Percentiles rank a stretch among this genome's conserved stretches.
Evolutionary conservation across 2,888 invertebrate species (phyloP).

Genomic region (Chaetogeoica ovagalla): DNA sequence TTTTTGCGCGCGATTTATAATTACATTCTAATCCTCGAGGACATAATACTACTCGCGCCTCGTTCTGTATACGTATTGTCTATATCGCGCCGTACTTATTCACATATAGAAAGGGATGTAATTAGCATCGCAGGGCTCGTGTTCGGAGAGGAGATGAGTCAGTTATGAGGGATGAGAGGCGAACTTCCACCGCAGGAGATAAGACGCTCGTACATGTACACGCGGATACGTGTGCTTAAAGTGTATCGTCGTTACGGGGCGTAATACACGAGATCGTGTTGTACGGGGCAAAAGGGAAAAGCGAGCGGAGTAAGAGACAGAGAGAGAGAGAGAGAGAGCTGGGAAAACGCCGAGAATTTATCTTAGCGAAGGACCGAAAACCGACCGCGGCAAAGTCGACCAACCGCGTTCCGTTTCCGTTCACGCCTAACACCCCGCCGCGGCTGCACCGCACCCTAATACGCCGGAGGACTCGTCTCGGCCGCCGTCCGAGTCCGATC

Average conservation of each 20-base stretch:
- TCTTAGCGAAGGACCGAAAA: conserved; percentile 23
- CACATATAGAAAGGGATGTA: neutral
- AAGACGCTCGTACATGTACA: neutral
- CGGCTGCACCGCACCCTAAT: too few species aligned
- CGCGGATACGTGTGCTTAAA: neutral
- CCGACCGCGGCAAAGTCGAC: conserved; percentile 1
- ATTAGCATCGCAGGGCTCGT: neutral
- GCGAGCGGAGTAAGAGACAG: too few species aligned
- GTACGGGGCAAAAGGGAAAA: too few species aligned
- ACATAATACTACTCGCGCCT: neutral
- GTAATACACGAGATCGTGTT: neutral
- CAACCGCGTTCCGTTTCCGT: conserved; percentile 50
- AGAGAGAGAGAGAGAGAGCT: too few species aligned
- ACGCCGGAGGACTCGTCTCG: too few species aligned
- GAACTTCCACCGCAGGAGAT: neutral
- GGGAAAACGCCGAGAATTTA: too few species aligned
- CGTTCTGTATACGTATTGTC: neutral
- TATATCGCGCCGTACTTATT: neutral
- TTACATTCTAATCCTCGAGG: conserved; percentile 6
- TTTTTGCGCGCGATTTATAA: neutral
- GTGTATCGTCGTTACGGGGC: neutral
- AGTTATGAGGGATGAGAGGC: too few species aligned
- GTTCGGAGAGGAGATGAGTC: too few species aligned
- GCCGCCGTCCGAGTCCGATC: neutral
- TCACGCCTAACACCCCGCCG: conserved; percentile 25